phyloP scores from a whole-genome alignment of 2,113 vertebrate species.

The Herpetotheres cachinnans region DNA sequence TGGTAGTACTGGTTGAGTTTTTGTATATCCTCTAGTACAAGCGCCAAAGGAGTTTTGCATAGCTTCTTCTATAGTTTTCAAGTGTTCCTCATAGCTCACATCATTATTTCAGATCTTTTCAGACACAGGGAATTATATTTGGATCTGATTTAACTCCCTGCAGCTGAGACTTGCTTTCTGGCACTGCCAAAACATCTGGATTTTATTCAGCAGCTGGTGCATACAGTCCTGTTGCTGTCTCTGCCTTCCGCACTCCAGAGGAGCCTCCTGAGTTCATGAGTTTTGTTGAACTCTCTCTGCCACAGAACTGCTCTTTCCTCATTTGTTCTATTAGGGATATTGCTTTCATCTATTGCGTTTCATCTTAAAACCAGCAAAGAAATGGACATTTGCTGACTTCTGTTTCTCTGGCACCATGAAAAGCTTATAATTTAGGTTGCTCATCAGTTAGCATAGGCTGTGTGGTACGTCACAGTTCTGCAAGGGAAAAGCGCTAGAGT shows the following conservation, averaged over 20 bases:
- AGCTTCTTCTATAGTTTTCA: background rate
- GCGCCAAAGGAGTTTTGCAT: background rate
- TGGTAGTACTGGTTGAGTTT: background rate
- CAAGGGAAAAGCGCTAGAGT: background rate
- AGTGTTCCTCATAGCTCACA: background rate
- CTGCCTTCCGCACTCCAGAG: background rate
- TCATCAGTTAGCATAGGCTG: background rate
- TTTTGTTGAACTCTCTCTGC: background rate
- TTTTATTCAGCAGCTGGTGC: background rate
- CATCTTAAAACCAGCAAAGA: background rate
- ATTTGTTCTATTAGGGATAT: background rate
- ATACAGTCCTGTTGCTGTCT: background rate
- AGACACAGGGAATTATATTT: background rate
- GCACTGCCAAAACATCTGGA: background rate
- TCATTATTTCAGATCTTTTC: background rate
- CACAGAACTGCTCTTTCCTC: background rate
- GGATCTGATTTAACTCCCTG: background rate
- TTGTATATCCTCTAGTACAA: background rate
- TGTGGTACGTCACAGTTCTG: background rate
- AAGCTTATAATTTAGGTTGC: background rate
- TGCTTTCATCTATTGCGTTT: background rate
- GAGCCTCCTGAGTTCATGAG: background rate
- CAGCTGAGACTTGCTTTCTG: background rate
- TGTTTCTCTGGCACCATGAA: background rate
- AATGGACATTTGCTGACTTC: background rate